A percentile compares a stretch with the other conserved stretches of the same genome.
phyloP scores from a whole-genome alignment of 2,888 invertebrate species.

The Osedax fenrisi region DNA sequence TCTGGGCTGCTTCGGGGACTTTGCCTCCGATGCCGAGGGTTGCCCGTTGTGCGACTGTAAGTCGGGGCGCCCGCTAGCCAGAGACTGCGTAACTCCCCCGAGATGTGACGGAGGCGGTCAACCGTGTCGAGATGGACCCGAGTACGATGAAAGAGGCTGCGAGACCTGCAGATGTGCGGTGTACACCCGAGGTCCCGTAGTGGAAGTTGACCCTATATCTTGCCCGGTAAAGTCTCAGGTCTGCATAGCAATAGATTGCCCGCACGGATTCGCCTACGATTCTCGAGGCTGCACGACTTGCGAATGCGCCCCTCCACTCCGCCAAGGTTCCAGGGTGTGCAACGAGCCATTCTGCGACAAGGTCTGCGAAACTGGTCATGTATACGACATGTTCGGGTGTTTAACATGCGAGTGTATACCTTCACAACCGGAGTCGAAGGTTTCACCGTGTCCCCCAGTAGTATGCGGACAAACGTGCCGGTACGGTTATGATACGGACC shows the following conservation, averaged over 20 bases:
- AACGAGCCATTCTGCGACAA: conserved; percentile 26
- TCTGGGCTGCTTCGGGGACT: background rate
- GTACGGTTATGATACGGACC: background rate
- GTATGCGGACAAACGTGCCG: background rate
- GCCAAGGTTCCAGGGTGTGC: conserved; percentile 7
- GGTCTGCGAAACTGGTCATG: conserved; percentile 31
- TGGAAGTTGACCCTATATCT: no score
- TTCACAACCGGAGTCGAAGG: background rate
- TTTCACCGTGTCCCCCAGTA: background rate
- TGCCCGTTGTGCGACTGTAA: background rate
- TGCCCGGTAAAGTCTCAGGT: background rate
- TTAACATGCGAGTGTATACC: conserved; percentile 28
- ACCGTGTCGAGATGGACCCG: background rate
- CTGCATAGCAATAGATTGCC: background rate
- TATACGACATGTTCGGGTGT: conserved; percentile 31
- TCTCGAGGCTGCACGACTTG: conserved; percentile 20
- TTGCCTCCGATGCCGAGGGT: background rate
- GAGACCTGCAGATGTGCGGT: background rate
- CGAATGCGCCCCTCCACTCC: conserved; percentile 18
- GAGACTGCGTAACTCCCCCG: background rate
- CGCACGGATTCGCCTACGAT: conserved; percentile 23
- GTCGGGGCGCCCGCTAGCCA: background rate
- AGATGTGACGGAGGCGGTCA: background rate
- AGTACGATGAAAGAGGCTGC: background rate
- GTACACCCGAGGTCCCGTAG: background rate